Evolutionary conservation across 2,797 vertebrate genomes (phyloP), one percentile per base, ranked within the genome.

Genomic region (Centropyge bicolor): DNA sequence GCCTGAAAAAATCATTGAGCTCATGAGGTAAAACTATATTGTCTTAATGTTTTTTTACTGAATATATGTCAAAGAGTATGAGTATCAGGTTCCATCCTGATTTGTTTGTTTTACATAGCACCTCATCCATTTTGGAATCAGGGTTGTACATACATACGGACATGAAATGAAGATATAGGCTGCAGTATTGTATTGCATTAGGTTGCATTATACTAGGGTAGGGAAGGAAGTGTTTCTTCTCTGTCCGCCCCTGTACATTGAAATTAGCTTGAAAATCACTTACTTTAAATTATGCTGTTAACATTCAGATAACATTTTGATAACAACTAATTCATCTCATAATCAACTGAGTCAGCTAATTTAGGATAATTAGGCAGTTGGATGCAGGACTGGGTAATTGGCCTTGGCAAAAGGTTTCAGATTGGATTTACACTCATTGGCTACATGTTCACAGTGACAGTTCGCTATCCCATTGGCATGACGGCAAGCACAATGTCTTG

Each of bases 331-430:
- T 73, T 81, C 81, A 85, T 84, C 75, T 85, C 65, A 82, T 86
- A 90, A 90, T 90, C 75, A 77, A 80, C 75, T 72, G 62, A 88
- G 82, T 87, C 86, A 89, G 83, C 85, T 91, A 84, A 90, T 88
- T 89, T 88, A 81, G 36, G 41, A 41, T 88, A 91, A 89, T 89
- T 84, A 92, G 81, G 69, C 74, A 67, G 77, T 70, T 51, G 24
- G 71, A 89, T 81, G 72, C 84, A 52, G 74, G 54, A 65, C 54
- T 5, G 65, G 62, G 45, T 87, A 89, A 91, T 88, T 92, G 83
- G 74, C 82, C 77, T 70, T 86, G 86, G 81, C 71, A 83, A 72
- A 78, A 76, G 66, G 79, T 87, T 87, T 81, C 56, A 73, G 84
- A 51, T 61, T 61, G 79, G 81, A 80, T 88, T 85, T 76, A 77